phyloP scores from a whole-genome alignment of 1,140 invertebrate species.

The Pectinophora gossypiella region DNA sequence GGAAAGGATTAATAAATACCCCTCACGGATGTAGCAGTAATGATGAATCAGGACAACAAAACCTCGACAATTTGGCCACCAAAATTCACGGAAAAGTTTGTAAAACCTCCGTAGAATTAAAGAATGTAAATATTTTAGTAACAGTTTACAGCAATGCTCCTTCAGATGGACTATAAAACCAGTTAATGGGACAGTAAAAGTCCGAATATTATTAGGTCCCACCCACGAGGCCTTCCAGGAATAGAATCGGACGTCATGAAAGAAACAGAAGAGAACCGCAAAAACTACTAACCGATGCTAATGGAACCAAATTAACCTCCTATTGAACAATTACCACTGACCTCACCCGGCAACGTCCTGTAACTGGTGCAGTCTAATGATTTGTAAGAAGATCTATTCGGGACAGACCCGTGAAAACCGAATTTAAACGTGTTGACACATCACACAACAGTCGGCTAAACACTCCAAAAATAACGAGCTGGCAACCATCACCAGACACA shows the following conservation, averaged over 20 bases:
- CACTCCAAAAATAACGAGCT: constrained; percentile 34
- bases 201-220: constrained; percentile 28
- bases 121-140: constrained; percentile 7
- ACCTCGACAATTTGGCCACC: background rate
- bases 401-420: background rate
- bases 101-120: background rate
- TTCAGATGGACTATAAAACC: constrained; percentile 30
- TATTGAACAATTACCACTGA: constrained; percentile 37
- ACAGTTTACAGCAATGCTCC: constrained; percentile 20
- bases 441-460: constrained; percentile 20
- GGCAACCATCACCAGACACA: constrained; percentile 26
- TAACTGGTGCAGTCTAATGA: background rate
- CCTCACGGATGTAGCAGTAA: background rate
- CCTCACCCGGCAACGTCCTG: constrained; percentile 18
- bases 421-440: constrained; percentile 28
- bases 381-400: background rate
- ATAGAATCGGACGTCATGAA: constrained; percentile 42
- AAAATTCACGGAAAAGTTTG: background rate
- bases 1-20: background rate
- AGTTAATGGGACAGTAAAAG: constrained; percentile 35
- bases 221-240: constrained; percentile 41
- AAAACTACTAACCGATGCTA: constrained; percentile 38
- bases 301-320: constrained; percentile 46
- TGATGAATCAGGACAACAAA: background rate
- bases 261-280: constrained; percentile 37